Evolutionary conservation across 2,797 vertebrate genomes (phyloP), one percentile per base, ranked within the genome.

Genomic region (Macropus fuliginosus): DNA sequence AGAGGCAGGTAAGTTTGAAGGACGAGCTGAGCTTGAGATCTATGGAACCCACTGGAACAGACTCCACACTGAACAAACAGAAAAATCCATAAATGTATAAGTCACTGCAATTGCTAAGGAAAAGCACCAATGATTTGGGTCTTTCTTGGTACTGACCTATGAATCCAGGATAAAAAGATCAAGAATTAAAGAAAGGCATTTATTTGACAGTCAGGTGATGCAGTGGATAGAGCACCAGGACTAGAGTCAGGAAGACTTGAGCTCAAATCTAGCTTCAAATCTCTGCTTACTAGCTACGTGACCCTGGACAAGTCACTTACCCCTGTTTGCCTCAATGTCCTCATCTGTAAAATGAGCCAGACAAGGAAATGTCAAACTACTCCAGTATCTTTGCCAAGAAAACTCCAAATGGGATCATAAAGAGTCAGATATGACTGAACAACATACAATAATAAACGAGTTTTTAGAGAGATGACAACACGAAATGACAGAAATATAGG

Each of bases 1-100:
- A 92, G 94, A 95, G 91, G 90, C 54, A 97, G 87, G 92, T 94
- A 97, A 94, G 55, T 52, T 92, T 95, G 97, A 95, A 95, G 46
- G 50, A 94, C 54, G 56, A 97, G 66, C 54, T 54, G 92, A 94
- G 50, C 28, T 40, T 52, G 91, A 94, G 21, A n/a, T 81, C 89
- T 62, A 34, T 28, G 34, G 13, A 94, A 52, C 92, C 46, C 21
- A 9, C 34, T 28, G 56, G 28, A 93, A 93, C 12, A 93, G 21
- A 94, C 28, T 90, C 4, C 56, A 81, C 2, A 50, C 24, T 56
- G 91, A 94, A 74, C 93, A 91, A 95, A 92, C 50, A 91, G 93
- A 57, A 93, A 93, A 90, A 92, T 62, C 14, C 93, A 52, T 52
- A 89, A 90, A 52, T 34, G 50, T 21, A 34, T 52, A 95, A 90